These are phyloP conservation scores for Zosterops lateralis DNA, from an alignment of 2,113 vertebrate species.

Conservation along the genomic window DNA sequence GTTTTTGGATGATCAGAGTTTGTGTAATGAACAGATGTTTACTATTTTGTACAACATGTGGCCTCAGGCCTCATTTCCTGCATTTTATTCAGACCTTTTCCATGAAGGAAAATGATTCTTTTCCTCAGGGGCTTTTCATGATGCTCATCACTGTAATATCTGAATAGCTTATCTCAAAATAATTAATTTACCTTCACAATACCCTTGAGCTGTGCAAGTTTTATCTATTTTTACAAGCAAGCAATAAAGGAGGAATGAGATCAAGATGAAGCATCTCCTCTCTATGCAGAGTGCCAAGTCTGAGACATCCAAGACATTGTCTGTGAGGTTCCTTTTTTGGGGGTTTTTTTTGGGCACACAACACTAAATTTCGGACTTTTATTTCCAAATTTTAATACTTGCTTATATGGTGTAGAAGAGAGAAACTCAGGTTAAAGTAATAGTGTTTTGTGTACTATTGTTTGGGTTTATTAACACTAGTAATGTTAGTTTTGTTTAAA, in stretches of 20 bases:
- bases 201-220: slow-evolving; percentile 25
- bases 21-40: slow-evolving; percentile 54
- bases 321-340: background rate
- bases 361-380: background rate
- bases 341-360: background rate
- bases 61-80: slow-evolving; percentile 12
- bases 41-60: background rate
- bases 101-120: slow-evolving; percentile 21
- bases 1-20: background rate
- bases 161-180: slow-evolving; percentile 25
- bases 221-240: background rate
- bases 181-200: slow-evolving; percentile 39
- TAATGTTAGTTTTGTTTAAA: background rate
- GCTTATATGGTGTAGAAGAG: rapidly evolving
- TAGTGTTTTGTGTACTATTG: background rate
- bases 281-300: background rate
- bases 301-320: background rate
- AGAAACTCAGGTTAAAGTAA: background rate
- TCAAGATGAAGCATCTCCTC: background rate
- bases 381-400: background rate
- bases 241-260: background rate
- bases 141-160: slow-evolving; percentile 4
- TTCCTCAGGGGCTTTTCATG: background rate
- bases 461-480: background rate
- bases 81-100: background rate